These are phyloP conservation scores for Cyanistes caeruleus DNA, from an alignment of 2,113 vertebrate genomes.

Conservation along the genomic window DNA sequence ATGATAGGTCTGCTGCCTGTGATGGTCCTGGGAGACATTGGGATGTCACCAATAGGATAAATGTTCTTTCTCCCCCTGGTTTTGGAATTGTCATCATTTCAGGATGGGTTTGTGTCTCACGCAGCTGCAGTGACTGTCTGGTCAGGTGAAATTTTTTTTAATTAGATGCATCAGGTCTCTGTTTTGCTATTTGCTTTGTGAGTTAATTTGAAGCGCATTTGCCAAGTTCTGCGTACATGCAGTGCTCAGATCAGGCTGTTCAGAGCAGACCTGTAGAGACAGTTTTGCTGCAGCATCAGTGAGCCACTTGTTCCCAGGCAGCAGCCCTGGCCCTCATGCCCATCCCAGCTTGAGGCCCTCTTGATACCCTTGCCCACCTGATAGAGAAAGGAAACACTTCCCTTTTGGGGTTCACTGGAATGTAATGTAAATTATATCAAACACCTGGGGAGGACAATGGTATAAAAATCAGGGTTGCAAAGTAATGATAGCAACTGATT, in stretches of 20 bases:
- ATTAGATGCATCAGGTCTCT: neutral
- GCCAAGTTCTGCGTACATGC: neutral
- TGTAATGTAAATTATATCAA: neutral
- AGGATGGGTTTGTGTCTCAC: neutral
- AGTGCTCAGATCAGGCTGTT: neutral
- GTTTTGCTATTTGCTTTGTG: neutral
- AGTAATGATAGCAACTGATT: neutral
- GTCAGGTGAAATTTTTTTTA: neutral
- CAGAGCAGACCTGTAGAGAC: neutral
- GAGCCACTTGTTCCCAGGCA: neutral
- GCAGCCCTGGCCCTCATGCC: neutral
- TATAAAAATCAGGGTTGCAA: neutral
- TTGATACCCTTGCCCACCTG: neutral
- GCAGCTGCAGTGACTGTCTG: neutral
- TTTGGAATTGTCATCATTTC: neutral
- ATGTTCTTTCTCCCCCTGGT: neutral
- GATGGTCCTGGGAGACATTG: neutral
- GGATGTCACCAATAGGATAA: neutral
- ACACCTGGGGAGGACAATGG: neutral
- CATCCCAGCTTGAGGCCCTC: neutral
- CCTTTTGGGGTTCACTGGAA: neutral
- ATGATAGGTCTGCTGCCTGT: neutral
- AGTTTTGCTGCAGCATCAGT: neutral
- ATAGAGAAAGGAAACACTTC: neutral
- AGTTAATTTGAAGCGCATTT: neutral